Evolutionary conservation across 30 jellyfish, hydroid and myxozoan genomes (phyloP), one percentile per base, ranked within the genome.

Genomic region (Aurelia sp.): DNA sequence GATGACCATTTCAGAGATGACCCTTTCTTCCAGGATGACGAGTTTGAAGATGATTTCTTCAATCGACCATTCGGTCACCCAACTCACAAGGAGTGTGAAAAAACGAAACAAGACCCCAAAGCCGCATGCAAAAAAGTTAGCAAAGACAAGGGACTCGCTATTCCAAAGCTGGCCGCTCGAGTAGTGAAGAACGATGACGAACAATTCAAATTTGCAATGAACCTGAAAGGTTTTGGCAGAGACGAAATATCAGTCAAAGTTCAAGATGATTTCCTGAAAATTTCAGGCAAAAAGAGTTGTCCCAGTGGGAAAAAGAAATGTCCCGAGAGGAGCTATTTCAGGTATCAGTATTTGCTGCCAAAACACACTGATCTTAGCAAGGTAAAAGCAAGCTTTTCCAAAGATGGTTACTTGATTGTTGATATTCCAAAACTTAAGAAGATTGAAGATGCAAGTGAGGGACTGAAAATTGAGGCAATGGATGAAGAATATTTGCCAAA

Each of bases 261-360:
- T 51, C 76, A 66, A 53, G 60, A 81, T 21, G 91, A 81, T 41
- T 81, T 81, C 78, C 40, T 81, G 64, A 81, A 81, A 33, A 81
- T 81, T 51, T 81, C 91, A 52, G 91, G 91, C 38, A 81, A 52
- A 30, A 81, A 81, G 59, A 51, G 67, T 63, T 81, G 55, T 44
- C 55, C 13, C 3, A 13, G 55, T 8, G 55, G 41, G 30, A 38
- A 19, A 31, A 81, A 81, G 64, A 81, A 66, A 44, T 81, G 91
- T 22, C 35, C 76, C 17, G 91, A 81, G 51, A 81, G 76, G 65
- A 81, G 91, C 67, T 66, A 66, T 52, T 81, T 81, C 83, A 81
- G 91, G 52, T 81, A 81, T 73, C 91, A 81, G 48, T 81, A 81
- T 81, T 48, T 81, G 84, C 84, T 81, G 30, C 91, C 91, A 66